Base-by-base conservation (phyloP, 2,888 invertebrate species). In the Gibbula magus region DNA sequence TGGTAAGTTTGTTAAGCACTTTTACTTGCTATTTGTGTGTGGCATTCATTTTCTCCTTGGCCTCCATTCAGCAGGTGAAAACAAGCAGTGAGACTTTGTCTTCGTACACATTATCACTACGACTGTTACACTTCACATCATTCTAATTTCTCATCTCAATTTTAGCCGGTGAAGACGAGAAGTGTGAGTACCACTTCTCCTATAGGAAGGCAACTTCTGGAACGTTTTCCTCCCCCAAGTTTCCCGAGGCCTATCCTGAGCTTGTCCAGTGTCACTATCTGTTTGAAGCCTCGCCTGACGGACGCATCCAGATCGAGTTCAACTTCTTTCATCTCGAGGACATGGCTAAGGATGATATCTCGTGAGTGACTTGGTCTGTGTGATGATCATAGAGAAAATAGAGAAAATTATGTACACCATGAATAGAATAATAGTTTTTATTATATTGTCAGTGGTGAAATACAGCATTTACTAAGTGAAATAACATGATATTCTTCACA, bases 221-320 rank as follows among this genome's bases (percentile, higher is more conserved):
- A 0, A 89, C 85, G 25, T 91, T 91, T 83, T 84, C 83, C 70
- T 89, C 89, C 5, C 91, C 91, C 4, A 85, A 86, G n/a, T 90
- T 89, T 77, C 91, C 91, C 4, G 82, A 87, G 53, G 82, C 86
- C 8, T 91, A 91, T 77, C 89, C 89, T 0, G 87, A 88, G 29
- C 81, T 87, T 20, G 84, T 86, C 39, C 84, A 84, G 51, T 91
- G 91, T 79, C 84, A 84, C 54, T 91, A 90, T 84, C 87, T 87
- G 83, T 91, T 91, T 82, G 87, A 88, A 29, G 90, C 89, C 8
- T 82, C 85, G 29, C 84, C 85, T 5, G 88, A 88, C 45, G 91
- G 91, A 16, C 85, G 91, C 5, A 89, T 91, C 13, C 87, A 88
- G 73, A 88, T 91, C 29, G 86, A 86, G 66, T 89, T 90, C 78